Base-by-base conservation (phyloP, 2,113 vertebrate genomes). In the Cacatua alba region DNA sequence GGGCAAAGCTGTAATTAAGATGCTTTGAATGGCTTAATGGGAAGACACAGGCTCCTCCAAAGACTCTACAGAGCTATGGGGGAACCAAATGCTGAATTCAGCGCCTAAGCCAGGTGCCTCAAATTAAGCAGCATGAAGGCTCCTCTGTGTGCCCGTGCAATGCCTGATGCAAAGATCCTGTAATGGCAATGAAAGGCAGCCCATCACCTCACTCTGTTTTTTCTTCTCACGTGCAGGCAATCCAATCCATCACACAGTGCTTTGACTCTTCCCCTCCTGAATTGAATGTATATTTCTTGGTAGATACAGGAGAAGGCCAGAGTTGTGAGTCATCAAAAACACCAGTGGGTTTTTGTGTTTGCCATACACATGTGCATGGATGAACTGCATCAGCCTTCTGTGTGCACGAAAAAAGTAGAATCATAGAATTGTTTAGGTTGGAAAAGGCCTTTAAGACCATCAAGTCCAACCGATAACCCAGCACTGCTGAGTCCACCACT, bases 351-450 rank as follows among this genome's bases (percentile, higher is more conserved):
- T 51, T 63, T 59, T 15, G 9, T 17, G 8, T 52, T 71, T 43
- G 29, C 25, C 25, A 46, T 11, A 48, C 2, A 1, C 24, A 24
- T 3, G 1, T 35, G 15, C 37, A 48, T 1, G 2, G 16, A n/a
- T 37, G 52, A 62, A 41, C 15, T 51, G 28, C 37, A 39, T 74
- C 17, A 46, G 53, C 62, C 62, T 74, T 26, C 60, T 64, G 5
- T 18, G 8, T 5, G 2, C 18, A 5, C 25, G 10, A 20, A 44
- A 48, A 57, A 57, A 57, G 31, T 33, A 57, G 53, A 20, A 57
- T 57, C 53, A 57, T 21, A 33, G 53, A 33, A 33, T 33, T 20
- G 8, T 57, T 57, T 33, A 33, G 53, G 53, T 33, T 20, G 53
- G 53, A 57, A 57, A 57, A 57, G 31, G 31, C 18, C 53, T 57